A percentile compares a stretch with the other conserved stretches of the same genome.
These are phyloP conservation scores for Drosophila anomalata DNA, from an alignment of 2,888 invertebrate genomes.

Conservation along the genomic window DNA sequence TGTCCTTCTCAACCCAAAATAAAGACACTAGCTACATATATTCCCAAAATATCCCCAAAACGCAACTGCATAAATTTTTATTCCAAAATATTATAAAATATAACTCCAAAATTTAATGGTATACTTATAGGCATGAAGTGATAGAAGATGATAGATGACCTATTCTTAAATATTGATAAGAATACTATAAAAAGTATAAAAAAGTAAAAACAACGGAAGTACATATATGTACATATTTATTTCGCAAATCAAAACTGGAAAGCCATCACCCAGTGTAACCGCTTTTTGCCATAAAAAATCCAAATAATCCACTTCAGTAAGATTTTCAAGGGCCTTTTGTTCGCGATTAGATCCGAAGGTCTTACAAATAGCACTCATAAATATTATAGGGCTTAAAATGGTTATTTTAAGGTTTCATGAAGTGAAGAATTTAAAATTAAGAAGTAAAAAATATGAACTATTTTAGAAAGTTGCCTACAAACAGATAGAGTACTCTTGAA, in stretches of 20 bases:
- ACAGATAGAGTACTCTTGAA: no score
- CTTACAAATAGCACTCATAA: background rate
- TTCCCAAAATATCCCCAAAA: background rate
- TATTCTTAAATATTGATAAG: background rate
- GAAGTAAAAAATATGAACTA: no score
- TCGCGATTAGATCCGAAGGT: background rate
- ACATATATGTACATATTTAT: background rate
- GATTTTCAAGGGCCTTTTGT: background rate
- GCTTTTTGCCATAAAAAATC: background rate
- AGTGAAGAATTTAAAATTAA: no score
- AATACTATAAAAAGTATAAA: background rate
- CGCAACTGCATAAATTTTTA: background rate
- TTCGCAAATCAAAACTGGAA: background rate
- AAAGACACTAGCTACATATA: no score
- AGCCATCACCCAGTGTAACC: background rate
- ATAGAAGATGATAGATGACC: no score
- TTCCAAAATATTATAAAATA: background rate
- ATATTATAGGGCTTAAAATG: background rate
- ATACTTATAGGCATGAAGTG: background rate
- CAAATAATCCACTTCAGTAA: background rate
- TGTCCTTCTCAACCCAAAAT: no score
- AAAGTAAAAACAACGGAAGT: background rate
- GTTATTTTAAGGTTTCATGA: background rate
- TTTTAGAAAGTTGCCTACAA: no score
- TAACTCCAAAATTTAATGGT: background rate